Percentiles rank a stretch among this genome's conserved stretches.
These are phyloP conservation scores for Pseudoatta argentina DNA, from an alignment of 1,140 invertebrate species.

Conservation along the genomic window DNA sequence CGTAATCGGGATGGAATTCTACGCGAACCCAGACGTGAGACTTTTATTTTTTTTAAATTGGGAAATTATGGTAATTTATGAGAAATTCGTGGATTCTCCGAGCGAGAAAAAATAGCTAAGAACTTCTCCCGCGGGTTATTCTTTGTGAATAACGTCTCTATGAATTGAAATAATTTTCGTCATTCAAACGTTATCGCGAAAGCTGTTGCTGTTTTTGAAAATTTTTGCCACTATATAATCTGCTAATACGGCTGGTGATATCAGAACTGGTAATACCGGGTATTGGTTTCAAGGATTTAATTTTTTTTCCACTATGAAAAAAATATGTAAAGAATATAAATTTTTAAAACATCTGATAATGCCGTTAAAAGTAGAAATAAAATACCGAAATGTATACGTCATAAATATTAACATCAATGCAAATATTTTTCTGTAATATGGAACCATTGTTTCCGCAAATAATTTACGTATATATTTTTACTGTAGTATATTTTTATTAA, in stretches of 20 bases:
- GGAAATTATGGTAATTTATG: constrained; percentile 48
- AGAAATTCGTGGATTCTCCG: constrained; percentile 28
- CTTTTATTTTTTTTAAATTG: constrained; percentile 4
- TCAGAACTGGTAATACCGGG: neutral
- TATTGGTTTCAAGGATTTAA: neutral
- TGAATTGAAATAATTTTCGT: neutral
- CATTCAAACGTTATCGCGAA: neutral
- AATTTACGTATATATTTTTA: constrained; percentile 55
- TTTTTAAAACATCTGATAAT: constrained; percentile 44
- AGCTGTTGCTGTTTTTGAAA: neutral
- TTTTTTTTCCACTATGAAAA: constrained; percentile 20
- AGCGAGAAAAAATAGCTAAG: neutral
- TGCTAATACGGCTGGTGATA: neutral
- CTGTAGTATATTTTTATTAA: constrained; percentile 50
- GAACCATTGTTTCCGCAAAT: constrained; percentile 50
- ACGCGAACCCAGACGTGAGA: neutral
- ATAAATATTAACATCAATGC: constrained; percentile 60
- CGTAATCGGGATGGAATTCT: constrained; percentile 42
- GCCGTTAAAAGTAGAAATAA: constrained; percentile 29
- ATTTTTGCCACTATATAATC: neutral
- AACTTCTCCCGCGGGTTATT: neutral
- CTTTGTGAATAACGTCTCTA: neutral
- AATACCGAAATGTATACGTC: constrained; percentile 26
- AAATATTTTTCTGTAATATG: constrained; percentile 56
- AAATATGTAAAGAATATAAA: constrained; percentile 3